These are phyloP conservation scores for Hypomecis punctinalis DNA, from an alignment of 2,888 invertebrate genomes.

Conservation along the genomic window DNA sequence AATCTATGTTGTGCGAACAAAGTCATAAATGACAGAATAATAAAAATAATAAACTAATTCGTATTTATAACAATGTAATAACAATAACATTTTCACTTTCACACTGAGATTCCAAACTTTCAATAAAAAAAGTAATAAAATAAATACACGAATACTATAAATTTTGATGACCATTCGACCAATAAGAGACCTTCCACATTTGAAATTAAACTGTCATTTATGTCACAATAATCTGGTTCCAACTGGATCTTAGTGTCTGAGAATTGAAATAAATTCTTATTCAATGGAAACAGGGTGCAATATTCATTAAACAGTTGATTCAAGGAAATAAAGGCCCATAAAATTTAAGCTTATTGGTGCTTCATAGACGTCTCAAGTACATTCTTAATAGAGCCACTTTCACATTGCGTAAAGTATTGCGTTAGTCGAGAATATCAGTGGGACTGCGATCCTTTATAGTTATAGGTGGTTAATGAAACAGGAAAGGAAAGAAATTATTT, in stretches of 20 bases:
- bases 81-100: slow-evolving; percentile 28
- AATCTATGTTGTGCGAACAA: not conserved
- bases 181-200: slow-evolving; percentile 37
- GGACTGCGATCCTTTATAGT: slow-evolving; percentile 27
- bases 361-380: slow-evolving; percentile 35
- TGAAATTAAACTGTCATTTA: slow-evolving; percentile 44
- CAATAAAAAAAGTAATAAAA: slow-evolving; percentile 36
- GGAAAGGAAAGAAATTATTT: too few relatives aligned
- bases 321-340: slow-evolving; percentile 22
- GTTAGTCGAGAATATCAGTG: slow-evolving; percentile 27
- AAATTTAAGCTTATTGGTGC: slow-evolving; percentile 31
- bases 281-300: slow-evolving; percentile 7
- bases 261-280: slow-evolving; percentile 19
- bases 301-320: slow-evolving; percentile 15
- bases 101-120: slow-evolving; percentile 26
- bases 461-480: not conserved
- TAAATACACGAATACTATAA: slow-evolving; percentile 17
- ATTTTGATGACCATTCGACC: slow-evolving; percentile 34
- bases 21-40: slow-evolving; percentile 2
- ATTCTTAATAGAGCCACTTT: slow-evolving; percentile 40
- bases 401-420: slow-evolving; percentile 29
- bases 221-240: slow-evolving; percentile 32
- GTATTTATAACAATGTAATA: slow-evolving; percentile 15
- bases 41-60: slow-evolving; percentile 17
- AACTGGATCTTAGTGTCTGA: slow-evolving; percentile 10